phyloP scores from a whole-genome alignment of 2,113 vertebrate genomes.

The Ceuthmochares aereus region DNA sequence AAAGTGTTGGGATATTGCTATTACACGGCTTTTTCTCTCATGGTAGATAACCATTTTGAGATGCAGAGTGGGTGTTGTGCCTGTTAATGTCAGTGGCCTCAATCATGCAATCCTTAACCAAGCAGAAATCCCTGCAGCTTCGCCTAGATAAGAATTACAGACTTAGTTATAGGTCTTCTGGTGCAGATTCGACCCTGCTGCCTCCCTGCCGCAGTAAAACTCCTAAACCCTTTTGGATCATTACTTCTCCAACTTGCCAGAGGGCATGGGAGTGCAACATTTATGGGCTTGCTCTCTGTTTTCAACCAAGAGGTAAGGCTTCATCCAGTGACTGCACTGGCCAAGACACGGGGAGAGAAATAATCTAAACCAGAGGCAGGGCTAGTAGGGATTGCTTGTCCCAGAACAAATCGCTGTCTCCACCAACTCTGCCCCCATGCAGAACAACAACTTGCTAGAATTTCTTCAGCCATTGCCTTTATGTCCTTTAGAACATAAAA shows the following conservation, averaged over 20 bases:
- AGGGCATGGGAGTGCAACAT: background rate
- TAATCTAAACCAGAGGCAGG: background rate
- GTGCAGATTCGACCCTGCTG: constrained; percentile 42
- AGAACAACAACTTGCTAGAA: background rate
- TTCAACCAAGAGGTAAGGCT: background rate
- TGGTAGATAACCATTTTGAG: background rate
- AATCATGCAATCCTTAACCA: constrained; percentile 52
- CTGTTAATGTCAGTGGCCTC: constrained; percentile 52
- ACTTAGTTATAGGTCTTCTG: constrained; percentile 28
- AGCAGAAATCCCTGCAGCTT: constrained; percentile 60
- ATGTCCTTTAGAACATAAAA: background rate
- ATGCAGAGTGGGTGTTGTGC: constrained; percentile 34
- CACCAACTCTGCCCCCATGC: background rate
- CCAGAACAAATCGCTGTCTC: background rate
- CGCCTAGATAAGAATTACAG: constrained; percentile 36
- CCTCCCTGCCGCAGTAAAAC: background rate
- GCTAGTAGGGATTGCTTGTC: background rate
- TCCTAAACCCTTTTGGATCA: constrained; percentile 33
- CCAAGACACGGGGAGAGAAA: background rate
- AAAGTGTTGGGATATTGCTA: background rate
- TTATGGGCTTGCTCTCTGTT: background rate
- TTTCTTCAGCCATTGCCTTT: background rate
- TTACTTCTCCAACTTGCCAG: constrained; percentile 16
- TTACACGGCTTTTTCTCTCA: background rate
- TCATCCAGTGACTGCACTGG: background rate